Base-by-base conservation (phyloP, 64 coral and sea anemone genomes). In the Cladopsammia gracilis region DNA sequence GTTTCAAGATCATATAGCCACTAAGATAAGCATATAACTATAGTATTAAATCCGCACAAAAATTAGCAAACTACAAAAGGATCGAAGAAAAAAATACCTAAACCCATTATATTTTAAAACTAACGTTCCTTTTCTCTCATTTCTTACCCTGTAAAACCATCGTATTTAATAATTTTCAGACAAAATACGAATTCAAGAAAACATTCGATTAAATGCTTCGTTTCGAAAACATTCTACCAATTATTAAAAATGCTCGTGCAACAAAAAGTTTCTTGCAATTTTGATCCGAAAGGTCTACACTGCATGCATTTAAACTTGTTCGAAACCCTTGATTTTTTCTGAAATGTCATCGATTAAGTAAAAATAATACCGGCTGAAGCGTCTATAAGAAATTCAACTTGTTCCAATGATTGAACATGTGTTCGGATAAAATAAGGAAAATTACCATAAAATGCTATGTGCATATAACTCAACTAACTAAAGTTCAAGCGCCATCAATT, bases 251-350 rank as follows among this genome's bases (percentile, higher is more conserved):
- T 79, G 56, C 51, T 11, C 34, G 34, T 34, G 34, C 34, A 34
- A 34, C 34, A 58, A 79, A 79, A 7, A 18, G 3, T 79, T 79
- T 58, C 62, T 85, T 85, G 60, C 43, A 67, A 47, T 44, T 45
- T 85, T 68, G 61, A 48, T 46, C 58, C 59, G 54, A 83, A 83
- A 83, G 59, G 79, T 60, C 62, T 83, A 75, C 34, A 74, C 70
- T 62, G 86, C 48, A 88, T 88, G 53, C 52, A 76, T 58, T 62
- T 56, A 60, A 82, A 62, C 78, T 25, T 82, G 14, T 62, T 62
- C 78, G 34, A 83, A 83, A 62, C 58, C 80, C 58, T 83, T 34
- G 25, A 44, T 34, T 66, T 24, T 53, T 53, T 15, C 19, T 56
- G 24, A 78, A 57, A 57, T 78, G 56, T 52, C 15, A 16, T 16